Conservation (phyloP, 2,888 invertebrate genomes). For the Parnassius mnemosyne region DNA sequence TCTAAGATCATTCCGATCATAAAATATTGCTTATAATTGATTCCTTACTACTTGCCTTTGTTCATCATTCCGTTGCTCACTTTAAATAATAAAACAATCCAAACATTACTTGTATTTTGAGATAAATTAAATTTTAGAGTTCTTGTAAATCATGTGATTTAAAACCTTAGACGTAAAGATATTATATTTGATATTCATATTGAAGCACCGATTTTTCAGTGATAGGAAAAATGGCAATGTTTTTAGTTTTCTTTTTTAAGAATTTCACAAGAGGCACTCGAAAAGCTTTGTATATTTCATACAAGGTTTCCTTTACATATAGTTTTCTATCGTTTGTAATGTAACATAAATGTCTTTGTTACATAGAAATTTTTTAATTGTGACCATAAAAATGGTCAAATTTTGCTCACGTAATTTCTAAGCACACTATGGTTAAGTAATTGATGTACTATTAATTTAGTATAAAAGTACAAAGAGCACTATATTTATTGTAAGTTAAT, state of each 20-base stretch:
- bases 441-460: conserved; percentile 38
- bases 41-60: neutral
- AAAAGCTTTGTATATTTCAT: conserved; percentile 10
- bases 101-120: conserved; percentile 13
- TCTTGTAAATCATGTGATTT: conserved; percentile 15
- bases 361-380: conserved; percentile 29
- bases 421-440: conserved; percentile 44
- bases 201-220: conserved; percentile 20
- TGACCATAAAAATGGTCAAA: conserved; percentile 26
- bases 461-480: conserved; percentile 55
- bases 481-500: conserved; percentile 33
- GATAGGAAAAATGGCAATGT: conserved; percentile 4
- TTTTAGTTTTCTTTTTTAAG: conserved; percentile 9
- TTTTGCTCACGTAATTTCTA: conserved; percentile 63
- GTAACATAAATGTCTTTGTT: conserved; percentile 6
- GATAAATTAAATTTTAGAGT: neutral
- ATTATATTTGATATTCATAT: conserved; percentile 28
- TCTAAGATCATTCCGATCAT: conserved; percentile 58
- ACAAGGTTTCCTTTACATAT: conserved; percentile 13
- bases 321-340: neutral
- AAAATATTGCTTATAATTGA: conserved; percentile 14
- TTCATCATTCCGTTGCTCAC: conserved; percentile 6
- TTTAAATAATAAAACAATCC: neutral
- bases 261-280: conserved; percentile 7
- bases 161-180: conserved; percentile 24